These are phyloP conservation scores for Dendroctonus ponderosae DNA, from an alignment of 1,140 invertebrate genomes.

Conservation along the genomic window DNA sequence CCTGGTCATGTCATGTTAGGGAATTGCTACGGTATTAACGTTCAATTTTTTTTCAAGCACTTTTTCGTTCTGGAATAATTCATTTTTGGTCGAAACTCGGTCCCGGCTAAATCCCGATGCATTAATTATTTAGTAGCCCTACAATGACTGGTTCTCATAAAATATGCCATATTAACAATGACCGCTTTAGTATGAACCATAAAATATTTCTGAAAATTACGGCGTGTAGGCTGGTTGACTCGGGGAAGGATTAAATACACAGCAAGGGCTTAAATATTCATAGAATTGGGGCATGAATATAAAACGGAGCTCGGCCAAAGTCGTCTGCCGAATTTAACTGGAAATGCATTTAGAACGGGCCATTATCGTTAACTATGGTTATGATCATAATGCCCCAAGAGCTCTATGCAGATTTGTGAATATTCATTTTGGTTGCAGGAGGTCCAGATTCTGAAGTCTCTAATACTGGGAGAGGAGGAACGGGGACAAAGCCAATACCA, in stretches of 20 bases:
- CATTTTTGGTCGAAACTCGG: background rate
- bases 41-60: too few species aligned
- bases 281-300: conserved; percentile 16
- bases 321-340: conserved; percentile 16
- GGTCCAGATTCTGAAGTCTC: conserved; percentile 85
- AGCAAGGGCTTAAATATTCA: conserved; percentile 24
- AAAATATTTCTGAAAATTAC: conserved; percentile 16
- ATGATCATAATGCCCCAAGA: too few species aligned
- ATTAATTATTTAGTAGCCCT: conserved; percentile 8
- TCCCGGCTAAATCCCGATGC: background rate
- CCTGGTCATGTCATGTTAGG: too few species aligned
- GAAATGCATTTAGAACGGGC: conserved; percentile 15
- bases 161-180: conserved; percentile 18
- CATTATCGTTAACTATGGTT: background rate
- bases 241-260: conserved; percentile 21
- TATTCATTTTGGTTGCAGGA: conserved; percentile 62
- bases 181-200: conserved; percentile 3
- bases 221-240: background rate
- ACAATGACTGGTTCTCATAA: conserved; percentile 13
- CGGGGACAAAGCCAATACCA: conserved; percentile 86
- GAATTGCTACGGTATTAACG: too few species aligned
- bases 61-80: background rate
- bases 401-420: background rate
- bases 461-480: conserved; percentile 95
- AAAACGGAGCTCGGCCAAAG: conserved; percentile 7